These are phyloP conservation scores for Drosophila bipectinata DNA, from an alignment of 1,140 invertebrate species.

Conservation along the genomic window DNA sequence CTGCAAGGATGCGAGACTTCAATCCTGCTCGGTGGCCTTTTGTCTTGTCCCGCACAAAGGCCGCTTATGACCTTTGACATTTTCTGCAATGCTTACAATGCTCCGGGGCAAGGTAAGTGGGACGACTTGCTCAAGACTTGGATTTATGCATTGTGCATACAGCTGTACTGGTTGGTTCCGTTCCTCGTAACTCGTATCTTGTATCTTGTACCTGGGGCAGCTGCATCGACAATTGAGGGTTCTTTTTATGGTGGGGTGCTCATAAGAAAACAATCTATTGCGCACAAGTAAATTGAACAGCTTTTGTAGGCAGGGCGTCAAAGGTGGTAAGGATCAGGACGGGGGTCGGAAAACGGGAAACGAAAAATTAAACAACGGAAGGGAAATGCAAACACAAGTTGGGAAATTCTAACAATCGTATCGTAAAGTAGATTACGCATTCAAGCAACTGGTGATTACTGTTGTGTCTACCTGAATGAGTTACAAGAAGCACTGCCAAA, in stretches of 20 bases:
- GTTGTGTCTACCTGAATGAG: slow-evolving; percentile 12
- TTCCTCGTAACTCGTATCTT: slow-evolving; percentile 1
- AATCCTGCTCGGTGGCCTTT: slow-evolving; percentile 9
- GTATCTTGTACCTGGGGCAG: slow-evolving; percentile 53
- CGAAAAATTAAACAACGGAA: slow-evolving; percentile 7
- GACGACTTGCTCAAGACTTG: slow-evolving; percentile 38
- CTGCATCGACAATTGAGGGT: slow-evolving; percentile 61
- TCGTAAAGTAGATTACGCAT: slow-evolving; percentile 35
- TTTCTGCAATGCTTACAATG: slow-evolving; percentile 59
- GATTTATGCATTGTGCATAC: slow-evolving; percentile 45
- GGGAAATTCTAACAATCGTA: slow-evolving; percentile 19
- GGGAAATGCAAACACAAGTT: slow-evolving; percentile 42
- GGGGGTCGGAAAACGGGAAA: slow-evolving; percentile 1
- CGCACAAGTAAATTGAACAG: slow-evolving; percentile 52
- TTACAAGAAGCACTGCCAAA: background rate
- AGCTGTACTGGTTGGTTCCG: slow-evolving; percentile 15
- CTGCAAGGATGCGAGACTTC: slow-evolving; percentile 23
- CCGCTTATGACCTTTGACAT: slow-evolving; percentile 77
- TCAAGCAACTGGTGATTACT: slow-evolving; percentile 24
- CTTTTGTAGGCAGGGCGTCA: slow-evolving; percentile 41
- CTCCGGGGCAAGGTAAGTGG: slow-evolving; percentile 43
- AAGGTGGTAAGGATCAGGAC: slow-evolving; percentile 4
- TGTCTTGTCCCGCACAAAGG: slow-evolving; percentile 52
- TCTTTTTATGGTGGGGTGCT: slow-evolving; percentile 29
- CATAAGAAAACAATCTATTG: slow-evolving; percentile 35